A percentile compares a stretch with the other conserved stretches of the same genome.
Conservation (phyloP, 2,888 invertebrate genomes). For the Coremacera marginata region DNA sequence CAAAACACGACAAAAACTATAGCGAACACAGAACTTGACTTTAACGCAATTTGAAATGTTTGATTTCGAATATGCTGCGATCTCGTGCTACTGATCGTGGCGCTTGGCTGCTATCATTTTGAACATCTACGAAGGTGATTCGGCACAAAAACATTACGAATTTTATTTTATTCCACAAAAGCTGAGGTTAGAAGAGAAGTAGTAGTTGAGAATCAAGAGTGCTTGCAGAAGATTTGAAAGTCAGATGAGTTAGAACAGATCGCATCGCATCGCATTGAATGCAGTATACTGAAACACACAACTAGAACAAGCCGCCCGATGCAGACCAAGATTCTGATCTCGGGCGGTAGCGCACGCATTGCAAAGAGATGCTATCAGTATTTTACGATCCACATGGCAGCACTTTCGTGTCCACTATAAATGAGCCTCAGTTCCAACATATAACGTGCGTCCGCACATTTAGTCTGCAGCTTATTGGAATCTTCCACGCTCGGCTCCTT, state of each 20-base stretch:
- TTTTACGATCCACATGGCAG: constrained; percentile 40
- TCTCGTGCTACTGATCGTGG: constrained; percentile 48
- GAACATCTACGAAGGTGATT: constrained; percentile 50
- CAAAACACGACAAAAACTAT: background rate
- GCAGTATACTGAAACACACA: background rate
- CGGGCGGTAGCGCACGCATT: constrained; percentile 54
- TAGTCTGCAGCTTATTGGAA: constrained; percentile 26
- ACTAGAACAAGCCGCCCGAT: background rate
- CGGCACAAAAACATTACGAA: constrained; percentile 11
- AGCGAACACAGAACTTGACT: constrained; percentile 29
- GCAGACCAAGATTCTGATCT: constrained; percentile 53
- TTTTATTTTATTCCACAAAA: background rate
- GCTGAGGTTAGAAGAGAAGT: constrained; percentile 16
- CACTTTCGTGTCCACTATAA: constrained; percentile 38
- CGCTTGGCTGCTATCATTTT: constrained; percentile 59
- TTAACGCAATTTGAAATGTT: background rate
- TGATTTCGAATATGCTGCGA: constrained; percentile 36
- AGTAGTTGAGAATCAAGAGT: background rate
- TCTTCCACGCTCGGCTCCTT: constrained; percentile 31
- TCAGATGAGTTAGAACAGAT: constrained; percentile 32
- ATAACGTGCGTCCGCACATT: constrained; percentile 30
- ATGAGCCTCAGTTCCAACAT: constrained; percentile 17
- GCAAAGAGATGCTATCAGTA: constrained; percentile 39
- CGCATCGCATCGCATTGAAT: background rate
- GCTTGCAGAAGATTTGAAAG: constrained; percentile 19